Conservation (phyloP, 2,113 vertebrate species). For the Hydrochoerus hydrochaeris region DNA sequence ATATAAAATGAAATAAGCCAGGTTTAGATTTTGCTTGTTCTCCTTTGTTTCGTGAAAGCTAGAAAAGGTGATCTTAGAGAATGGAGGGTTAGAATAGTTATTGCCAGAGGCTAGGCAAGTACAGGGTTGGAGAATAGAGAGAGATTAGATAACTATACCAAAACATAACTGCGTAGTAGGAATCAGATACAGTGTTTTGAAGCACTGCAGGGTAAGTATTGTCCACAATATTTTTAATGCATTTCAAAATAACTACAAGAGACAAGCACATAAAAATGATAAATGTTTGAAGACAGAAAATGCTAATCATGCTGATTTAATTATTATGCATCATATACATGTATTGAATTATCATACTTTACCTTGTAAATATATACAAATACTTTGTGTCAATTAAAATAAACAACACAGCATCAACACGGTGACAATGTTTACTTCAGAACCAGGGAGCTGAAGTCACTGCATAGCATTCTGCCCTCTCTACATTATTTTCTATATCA, state of each 20-base stretch:
- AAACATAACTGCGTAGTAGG: background rate
- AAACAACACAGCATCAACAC: background rate
- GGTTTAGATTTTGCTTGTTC: too few species aligned
- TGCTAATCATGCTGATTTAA: background rate
- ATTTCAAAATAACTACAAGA: background rate
- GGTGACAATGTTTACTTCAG: background rate
- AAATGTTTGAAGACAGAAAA: background rate
- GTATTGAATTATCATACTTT: background rate
- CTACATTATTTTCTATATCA: background rate
- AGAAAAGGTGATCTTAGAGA: background rate
- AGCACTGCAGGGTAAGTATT: background rate
- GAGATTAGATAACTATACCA: background rate
- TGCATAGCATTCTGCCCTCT: background rate
- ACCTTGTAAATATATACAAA: background rate
- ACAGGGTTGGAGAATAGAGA: fast-evolving
- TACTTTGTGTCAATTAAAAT: background rate
- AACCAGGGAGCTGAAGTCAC: background rate
- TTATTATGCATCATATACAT: background rate
- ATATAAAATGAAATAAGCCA: background rate
- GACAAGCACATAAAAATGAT: background rate
- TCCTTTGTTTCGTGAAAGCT: background rate
- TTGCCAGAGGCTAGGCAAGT: background rate
- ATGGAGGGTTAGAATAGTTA: background rate
- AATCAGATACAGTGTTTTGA: background rate
- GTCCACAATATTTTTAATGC: background rate